Base-by-base conservation (phyloP, 64 coral and sea anemone genomes). In the Stichodactyla mertensii region DNA sequence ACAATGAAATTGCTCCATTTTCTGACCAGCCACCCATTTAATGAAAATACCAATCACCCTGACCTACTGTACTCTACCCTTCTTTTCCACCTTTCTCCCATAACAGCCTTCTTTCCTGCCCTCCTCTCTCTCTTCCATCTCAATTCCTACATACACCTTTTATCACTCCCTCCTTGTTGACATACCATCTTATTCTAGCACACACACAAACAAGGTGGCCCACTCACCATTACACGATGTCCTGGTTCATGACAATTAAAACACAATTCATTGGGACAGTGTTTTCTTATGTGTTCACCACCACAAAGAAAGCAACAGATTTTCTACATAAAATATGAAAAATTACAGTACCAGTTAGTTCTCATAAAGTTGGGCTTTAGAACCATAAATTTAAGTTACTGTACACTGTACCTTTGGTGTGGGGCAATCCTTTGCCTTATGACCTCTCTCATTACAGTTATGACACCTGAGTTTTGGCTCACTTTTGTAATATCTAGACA, bases 361-460 rank as follows among this genome's bases (percentile, higher is more conserved):
- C 4, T 57, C 56, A 14, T 57, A 57, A 1, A 18, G 19, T 18
- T 13, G 5, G 19, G 62, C 4, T 66, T 22, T 22, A n/a, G 62
- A 6, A 7, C 6, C 4, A n/a, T 18, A 12, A 66, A 66, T 54
- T 4, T 0, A 20, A 16, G 24, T n/a, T n/a, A n/a, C n/a, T n/a
- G 0, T 27, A 71, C 54, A 19, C 6, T 15, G 4, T 89, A 94
- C 92, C 92, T 94, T 94, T 52, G 88, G 92, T 31, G 52, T 16
- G 10, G 92, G 88, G 58, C 92, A 94, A 18, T 87, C 79, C 4
- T 54, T 18, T 4, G 86, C 64, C n/a, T 80, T 64, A 80, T 94
- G 92, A 53, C 92, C 92, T 79, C 36, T 94, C 56, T 88, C 88
- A 55, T 91, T 90, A 57, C 92, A 94, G 64, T 90, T 94, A 36